phyloP scores from a whole-genome alignment of 2,113 vertebrate species.

The Romanogobio albipinnatus region DNA sequence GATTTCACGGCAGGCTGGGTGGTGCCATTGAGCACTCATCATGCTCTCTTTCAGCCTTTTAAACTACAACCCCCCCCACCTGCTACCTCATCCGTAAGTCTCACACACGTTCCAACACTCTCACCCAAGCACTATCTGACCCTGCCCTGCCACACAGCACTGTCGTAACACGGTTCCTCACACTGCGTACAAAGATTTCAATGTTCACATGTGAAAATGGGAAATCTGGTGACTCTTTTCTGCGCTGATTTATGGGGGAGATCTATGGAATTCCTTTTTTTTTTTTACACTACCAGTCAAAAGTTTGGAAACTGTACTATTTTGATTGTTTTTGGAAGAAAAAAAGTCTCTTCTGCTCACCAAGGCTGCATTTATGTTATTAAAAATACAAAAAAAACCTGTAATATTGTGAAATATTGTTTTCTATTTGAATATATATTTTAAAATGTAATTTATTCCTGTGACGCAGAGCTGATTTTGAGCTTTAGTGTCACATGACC shows the following conservation, averaged over 20 bases:
- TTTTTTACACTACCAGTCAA: background rate
- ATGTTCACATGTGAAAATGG: background rate
- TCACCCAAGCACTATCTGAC: slow-evolving; percentile 40
- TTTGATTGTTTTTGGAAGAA: no score
- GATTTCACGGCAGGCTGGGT: slow-evolving; percentile 69
- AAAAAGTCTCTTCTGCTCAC: no score
- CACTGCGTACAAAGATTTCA: background rate
- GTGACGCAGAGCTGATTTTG: no score
- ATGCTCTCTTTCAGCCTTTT: slow-evolving; percentile 55
- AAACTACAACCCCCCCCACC: slow-evolving; percentile 47
- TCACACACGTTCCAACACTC: slow-evolving; percentile 43
- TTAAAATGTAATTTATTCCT: no score
- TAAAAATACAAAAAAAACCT: no score
- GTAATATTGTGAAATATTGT: no score
- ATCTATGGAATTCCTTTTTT: background rate
- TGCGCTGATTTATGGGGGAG: background rate
- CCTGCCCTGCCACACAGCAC: slow-evolving; percentile 5
- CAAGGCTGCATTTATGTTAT: no score
- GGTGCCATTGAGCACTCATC: slow-evolving; percentile 64
- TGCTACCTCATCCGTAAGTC: slow-evolving; percentile 29
- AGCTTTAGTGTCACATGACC: no score
- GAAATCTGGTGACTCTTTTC: background rate
- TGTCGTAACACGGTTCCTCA: background rate
- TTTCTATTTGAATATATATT: no score
- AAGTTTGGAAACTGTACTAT: no score